Base-by-base conservation (phyloP, 2,113 vertebrate genomes). In the Leptodactylus fuscus region DNA sequence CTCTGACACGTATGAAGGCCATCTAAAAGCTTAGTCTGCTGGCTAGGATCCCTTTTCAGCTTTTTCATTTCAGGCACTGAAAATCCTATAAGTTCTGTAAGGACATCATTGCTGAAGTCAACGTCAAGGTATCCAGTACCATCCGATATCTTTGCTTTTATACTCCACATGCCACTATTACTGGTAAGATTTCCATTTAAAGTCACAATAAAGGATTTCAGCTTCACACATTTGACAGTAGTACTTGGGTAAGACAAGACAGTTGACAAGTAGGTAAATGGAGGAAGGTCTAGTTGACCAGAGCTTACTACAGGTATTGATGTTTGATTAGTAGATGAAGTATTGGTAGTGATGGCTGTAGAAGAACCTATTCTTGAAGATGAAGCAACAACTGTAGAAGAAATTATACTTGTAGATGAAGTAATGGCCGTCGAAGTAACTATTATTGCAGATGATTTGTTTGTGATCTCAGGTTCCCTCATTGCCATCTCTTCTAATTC, bases 161-260 rank as follows among this genome's bases (percentile, higher is more conserved):
- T 74, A 83, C 91, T 88, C 97, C 97, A 98, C 32, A 86, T 82
- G 0, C 95, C 96, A 49, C 90, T 91, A 76, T 15, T 94, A 89
- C 89, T 94, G 87, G 91, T 94, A n/a, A 99, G 94, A 88, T 94
- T 99, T 87, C 97, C 96, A 77, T 94, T 89, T 8, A 99, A 95
- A n/a, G 98, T 99, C 75, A 99, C 96, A 84, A 99, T 97, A 91
- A 99, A 99, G 83, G 97, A 96, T 90, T 97, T 98, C 62, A 97
- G 87, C 85, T 91, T 90, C 71, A 97, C 91, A 86, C 89, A 87
- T 41, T 53, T 91, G 89, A 91, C 22, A n/a, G 81, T 87, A 32
- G 87, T 69, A 38, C 88, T 89, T 49, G 92, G 92, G 89, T 87
- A 89, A 29, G 89, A 71, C 65, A 94, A 92, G 3, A 98, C 84